Evolutionary conservation across 2,888 invertebrate genomes (phyloP).

Genomic region (Julus scanicus): DNA sequence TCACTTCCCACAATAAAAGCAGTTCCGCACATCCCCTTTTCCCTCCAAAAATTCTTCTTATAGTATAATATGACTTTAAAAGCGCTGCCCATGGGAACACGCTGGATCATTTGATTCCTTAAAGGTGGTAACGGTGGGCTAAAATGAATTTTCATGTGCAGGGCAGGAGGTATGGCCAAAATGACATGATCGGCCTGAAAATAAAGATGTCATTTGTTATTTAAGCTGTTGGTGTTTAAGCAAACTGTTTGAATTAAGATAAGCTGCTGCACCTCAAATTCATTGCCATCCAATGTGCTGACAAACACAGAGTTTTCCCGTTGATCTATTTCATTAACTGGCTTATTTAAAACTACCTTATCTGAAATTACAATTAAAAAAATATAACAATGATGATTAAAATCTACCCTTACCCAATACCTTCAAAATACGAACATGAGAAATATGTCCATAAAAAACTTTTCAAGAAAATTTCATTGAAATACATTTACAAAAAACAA

Average conservation of each 20-base stretch:
- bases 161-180: conserved; percentile 64
- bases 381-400: neutral
- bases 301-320: conserved; percentile 53
- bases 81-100: conserved; percentile 66
- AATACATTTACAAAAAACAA: too few relatives aligned
- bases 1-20: conserved; percentile 60
- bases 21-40: conserved; percentile 57
- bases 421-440: too few relatives aligned
- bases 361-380: conserved; percentile 48
- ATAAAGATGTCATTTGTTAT: neutral
- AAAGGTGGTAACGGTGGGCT: conserved; percentile 64
- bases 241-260: neutral
- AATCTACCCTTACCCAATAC: too few relatives aligned
- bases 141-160: conserved; percentile 65
- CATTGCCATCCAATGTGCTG: conserved; percentile 59
- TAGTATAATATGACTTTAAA: conserved; percentile 68
- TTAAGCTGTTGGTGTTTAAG: neutral
- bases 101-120: conserved; percentile 64
- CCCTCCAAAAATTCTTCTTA: conserved; percentile 66
- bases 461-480: too few relatives aligned
- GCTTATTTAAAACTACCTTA: conserved; percentile 57
- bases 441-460: too few relatives aligned
- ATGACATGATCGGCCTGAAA: conserved; percentile 62
- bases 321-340: conserved; percentile 58
- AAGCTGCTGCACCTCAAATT: conserved; percentile 55